Evolutionary conservation across 1,140 invertebrate species (phyloP).

Genomic region (Pygmarrhopalites habei): DNA sequence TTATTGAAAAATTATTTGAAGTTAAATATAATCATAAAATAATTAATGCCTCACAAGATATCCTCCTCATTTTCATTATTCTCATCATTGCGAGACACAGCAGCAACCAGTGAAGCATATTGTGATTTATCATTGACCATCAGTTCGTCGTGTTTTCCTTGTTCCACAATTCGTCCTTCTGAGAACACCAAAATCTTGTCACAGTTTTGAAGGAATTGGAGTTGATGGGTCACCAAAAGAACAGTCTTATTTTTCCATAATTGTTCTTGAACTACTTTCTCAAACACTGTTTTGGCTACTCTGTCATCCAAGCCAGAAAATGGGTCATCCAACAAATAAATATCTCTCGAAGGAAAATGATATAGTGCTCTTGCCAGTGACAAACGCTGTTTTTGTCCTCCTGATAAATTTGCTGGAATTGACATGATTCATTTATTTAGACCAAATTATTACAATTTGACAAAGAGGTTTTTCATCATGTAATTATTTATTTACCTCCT

Average conservation of each 20-base stretch:
- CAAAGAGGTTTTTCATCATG: too few species aligned
- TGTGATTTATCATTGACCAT: not conserved
- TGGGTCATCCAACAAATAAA: slow-evolving; percentile 52
- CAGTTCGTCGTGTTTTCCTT: slow-evolving; percentile 58
- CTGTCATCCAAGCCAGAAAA: slow-evolving; percentile 75
- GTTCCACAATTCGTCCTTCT: slow-evolving; percentile 58
- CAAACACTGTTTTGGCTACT: slow-evolving; percentile 76
- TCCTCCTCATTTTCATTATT: too few species aligned
- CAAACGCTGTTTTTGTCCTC: slow-evolving; percentile 55
- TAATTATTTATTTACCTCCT: too few species aligned
- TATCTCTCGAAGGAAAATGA: slow-evolving; percentile 43
- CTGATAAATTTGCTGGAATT: too few species aligned
- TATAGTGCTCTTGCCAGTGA: slow-evolving; percentile 55
- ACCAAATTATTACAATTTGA: too few species aligned
- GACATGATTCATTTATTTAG: too few species aligned
- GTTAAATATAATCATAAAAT: too few species aligned
- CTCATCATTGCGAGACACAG: too few species aligned
- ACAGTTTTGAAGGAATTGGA: slow-evolving; percentile 65
- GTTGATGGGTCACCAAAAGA: slow-evolving; percentile 78
- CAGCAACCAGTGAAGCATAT: not conserved
- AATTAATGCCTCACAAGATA: too few species aligned
- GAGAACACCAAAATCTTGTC: slow-evolving; percentile 68
- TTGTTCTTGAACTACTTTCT: slow-evolving; percentile 72
- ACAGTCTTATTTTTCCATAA: slow-evolving; percentile 64
- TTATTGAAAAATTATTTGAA: too few species aligned